Base-by-base conservation (phyloP, 2,113 vertebrate genomes). In the Atrichornis clamosus region DNA sequence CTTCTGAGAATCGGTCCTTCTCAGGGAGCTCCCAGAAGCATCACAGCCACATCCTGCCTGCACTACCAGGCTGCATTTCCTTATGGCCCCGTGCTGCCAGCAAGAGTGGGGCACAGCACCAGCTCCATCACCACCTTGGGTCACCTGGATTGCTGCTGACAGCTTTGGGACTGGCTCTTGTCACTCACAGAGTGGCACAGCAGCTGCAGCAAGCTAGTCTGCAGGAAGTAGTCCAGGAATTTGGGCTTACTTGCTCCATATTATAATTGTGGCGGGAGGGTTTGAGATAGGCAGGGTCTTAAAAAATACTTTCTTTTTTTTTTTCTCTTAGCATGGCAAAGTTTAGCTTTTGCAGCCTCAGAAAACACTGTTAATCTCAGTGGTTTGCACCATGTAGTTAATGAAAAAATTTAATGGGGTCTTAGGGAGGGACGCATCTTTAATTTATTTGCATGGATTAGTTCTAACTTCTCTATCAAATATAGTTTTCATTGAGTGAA, bases 341-440 rank as follows among this genome's bases (percentile, higher is more conserved):
- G 50, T 63, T 94, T 95, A 91, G 72, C 69, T 94, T 97, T 95
- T 91, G 56, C 78, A 95, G 52, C 70, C 68, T 82, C 80, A 96
- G 85, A 96, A 97, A 96, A 72, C 60, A 90, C 63, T 91, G 88
- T 59, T 96, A 96, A 94, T 86, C 89, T 96, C 92, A 93, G 86
- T 67, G 75, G 93, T 95, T 95, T 96, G 28, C n/a, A 89, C 23
- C 84, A 87, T 69, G 37, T 92, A 92, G 85, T 72, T 94, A 82
- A 42, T 55, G 47, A 44, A 75, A 94, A 89, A 94, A 62, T 27
- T 22, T 6, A 27, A 24, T 11, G 18, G 3, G 15, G 12, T 7
- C 2, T 4, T 9, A 12, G 2, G 20, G 3, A 7, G 3, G 18
- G 4, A 15, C 37, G 19, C 26, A 17, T 58, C 44, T 94, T 93